A percentile compares a stretch with the other conserved stretches of the same genome.
These are phyloP conservation scores for Sebastes ruberrimus DNA, from an alignment of 2,797 vertebrate genomes.

Conservation along the genomic window DNA sequence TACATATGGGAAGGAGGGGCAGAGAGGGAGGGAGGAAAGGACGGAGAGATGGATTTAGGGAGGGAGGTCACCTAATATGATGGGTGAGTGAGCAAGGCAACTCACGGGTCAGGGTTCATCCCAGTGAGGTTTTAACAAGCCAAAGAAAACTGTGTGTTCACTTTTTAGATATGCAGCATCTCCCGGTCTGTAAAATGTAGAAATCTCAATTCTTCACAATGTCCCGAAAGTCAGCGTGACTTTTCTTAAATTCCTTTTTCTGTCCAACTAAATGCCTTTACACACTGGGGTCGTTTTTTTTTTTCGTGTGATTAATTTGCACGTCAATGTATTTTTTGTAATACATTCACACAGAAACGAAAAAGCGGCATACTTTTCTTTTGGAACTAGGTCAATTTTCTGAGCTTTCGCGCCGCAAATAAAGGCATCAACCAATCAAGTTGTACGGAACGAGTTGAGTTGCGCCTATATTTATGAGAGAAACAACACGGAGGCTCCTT, in stretches of 20 bases:
- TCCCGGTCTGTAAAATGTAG: neutral
- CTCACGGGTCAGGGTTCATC: slow-evolving; percentile 55
- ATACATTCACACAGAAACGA: no score
- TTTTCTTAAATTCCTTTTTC: neutral
- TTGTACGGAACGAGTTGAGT: neutral
- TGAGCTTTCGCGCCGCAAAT: no score
- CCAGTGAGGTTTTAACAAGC: slow-evolving; percentile 12
- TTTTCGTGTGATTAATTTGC: fast-evolving
- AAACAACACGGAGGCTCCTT: neutral
- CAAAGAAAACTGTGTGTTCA: slow-evolving; percentile 35
- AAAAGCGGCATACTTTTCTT: no score
- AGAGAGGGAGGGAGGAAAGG: slow-evolving; percentile 8
- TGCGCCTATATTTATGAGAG: neutral
- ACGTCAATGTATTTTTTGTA: no score
- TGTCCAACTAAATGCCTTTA: fast-evolving
- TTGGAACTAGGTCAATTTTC: no score
- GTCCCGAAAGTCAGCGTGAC: neutral
- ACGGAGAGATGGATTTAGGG: slow-evolving; percentile 47
- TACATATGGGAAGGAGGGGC: slow-evolving; percentile 50
- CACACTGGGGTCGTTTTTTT: no score
- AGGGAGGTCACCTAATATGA: slow-evolving; percentile 39
- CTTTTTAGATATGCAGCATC: neutral
- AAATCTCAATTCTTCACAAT: neutral
- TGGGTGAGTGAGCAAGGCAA: slow-evolving; percentile 65
- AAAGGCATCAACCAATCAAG: neutral